These are phyloP conservation scores for Sebastes itinus DNA, from an alignment of 2,797 vertebrate species.

Conservation along the genomic window DNA sequence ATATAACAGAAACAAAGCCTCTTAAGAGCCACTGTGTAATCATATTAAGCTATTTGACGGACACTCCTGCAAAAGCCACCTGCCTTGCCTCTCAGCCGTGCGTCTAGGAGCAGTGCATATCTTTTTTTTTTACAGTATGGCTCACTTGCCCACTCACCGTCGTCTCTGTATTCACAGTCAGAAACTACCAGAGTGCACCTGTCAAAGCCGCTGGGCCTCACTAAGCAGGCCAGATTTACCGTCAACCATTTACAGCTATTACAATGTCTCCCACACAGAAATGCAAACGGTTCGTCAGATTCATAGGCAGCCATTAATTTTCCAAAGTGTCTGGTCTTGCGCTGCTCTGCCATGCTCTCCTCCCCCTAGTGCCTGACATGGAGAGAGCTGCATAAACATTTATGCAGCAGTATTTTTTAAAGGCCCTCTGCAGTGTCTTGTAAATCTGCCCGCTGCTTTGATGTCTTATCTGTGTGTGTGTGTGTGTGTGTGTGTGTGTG, in stretches of 20 bases:
- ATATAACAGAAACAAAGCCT: slow-evolving; percentile 6
- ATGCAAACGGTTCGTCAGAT: slow-evolving; percentile 31
- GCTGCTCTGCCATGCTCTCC: slow-evolving; percentile 42
- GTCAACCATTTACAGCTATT: slow-evolving; percentile 27
- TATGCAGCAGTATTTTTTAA: slow-evolving; percentile 88
- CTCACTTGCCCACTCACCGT: neutral
- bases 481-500: slow-evolving; percentile 49
- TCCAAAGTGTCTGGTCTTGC: slow-evolving; percentile 11
- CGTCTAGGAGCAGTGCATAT: neutral
- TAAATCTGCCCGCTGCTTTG: slow-evolving; percentile 88
- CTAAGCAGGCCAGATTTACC: slow-evolving; percentile 51
- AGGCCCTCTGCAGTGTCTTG: slow-evolving; percentile 84
- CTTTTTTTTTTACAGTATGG: neutral
- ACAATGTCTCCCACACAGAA: slow-evolving; percentile 44
- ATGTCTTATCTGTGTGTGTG: slow-evolving; percentile 88
- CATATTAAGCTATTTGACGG: neutral
- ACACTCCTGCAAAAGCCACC: slow-evolving; percentile 1
- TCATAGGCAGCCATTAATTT: slow-evolving; percentile 45
- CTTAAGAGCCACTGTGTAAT: slow-evolving; percentile 1
- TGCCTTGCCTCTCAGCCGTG: neutral
- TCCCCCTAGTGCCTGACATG: slow-evolving; percentile 80
- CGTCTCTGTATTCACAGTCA: neutral
- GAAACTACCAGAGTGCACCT: slow-evolving; percentile 19
- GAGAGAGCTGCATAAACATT: slow-evolving; percentile 91
- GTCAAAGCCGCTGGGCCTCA: slow-evolving; percentile 17